Conservation (phyloP, 1,140 invertebrate genomes). For the Brachionus asplanchnoidis region DNA sequence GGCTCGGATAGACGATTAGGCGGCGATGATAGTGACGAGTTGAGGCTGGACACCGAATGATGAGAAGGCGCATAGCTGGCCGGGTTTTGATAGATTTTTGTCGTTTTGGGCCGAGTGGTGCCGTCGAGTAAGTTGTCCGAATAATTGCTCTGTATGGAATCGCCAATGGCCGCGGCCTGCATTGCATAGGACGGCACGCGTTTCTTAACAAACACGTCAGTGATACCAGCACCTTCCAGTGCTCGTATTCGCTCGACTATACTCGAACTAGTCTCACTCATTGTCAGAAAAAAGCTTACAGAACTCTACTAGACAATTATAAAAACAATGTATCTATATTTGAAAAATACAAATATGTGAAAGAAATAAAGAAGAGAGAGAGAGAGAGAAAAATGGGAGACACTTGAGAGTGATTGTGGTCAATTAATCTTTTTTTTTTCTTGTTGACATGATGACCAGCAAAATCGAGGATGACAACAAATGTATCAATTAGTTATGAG, state of each 20-base stretch:
- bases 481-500: slow-evolving; percentile 27
- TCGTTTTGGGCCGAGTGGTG: background rate
- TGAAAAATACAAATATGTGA: background rate
- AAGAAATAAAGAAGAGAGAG: background rate
- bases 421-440: background rate
- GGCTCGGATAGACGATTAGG: background rate
- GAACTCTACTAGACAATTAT: background rate
- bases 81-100: slow-evolving; percentile 23
- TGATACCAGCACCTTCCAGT: slow-evolving; percentile 39
- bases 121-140: background rate
- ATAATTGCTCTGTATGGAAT: background rate
- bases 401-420: background rate
- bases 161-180: background rate
- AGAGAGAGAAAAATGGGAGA: background rate
- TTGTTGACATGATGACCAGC: background rate
- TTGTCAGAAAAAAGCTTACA: background rate
- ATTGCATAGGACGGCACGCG: slow-evolving; percentile 7
- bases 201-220: slow-evolving; percentile 34
- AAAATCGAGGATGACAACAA: background rate
- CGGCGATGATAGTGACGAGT: background rate
- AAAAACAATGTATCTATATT: background rate
- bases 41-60: background rate
- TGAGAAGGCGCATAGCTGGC: background rate
- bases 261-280: slow-evolving; percentile 3
- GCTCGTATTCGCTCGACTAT: slow-evolving; percentile 34